Conservation (phyloP, 1,140 invertebrate genomes). For the Glossosoma conforme region DNA sequence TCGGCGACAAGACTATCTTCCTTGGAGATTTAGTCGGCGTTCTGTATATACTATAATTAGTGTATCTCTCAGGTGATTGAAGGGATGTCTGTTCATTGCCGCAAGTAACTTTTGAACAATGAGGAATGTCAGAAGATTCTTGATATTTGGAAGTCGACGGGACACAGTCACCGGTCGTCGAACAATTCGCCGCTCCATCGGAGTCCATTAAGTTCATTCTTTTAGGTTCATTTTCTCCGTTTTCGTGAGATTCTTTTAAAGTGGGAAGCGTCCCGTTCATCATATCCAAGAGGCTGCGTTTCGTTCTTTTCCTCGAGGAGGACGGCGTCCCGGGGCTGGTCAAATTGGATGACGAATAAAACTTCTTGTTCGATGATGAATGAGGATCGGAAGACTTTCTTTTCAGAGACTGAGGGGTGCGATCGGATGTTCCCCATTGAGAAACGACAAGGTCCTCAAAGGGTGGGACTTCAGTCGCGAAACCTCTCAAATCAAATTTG, state of each 20-base stretch:
- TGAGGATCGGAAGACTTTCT: conserved; percentile 28
- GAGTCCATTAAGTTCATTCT: background rate
- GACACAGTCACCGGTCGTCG: background rate
- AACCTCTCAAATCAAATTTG: conserved; percentile 47
- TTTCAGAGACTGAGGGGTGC: conserved; percentile 48
- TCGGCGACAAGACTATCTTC: conserved; percentile 6
- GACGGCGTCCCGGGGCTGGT: conserved; percentile 1
- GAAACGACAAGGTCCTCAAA: conserved; percentile 30
- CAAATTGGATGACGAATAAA: conserved; percentile 3
- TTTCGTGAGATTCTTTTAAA: conserved; percentile 12
- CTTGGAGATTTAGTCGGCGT: conserved; percentile 24
- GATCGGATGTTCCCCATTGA: conserved; percentile 43
- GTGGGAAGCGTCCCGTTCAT: conserved; percentile 13
- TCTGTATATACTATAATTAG: conserved; percentile 11
- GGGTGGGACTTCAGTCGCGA: conserved; percentile 47
- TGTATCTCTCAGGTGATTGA: background rate
- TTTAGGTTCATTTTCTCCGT: conserved; percentile 18
- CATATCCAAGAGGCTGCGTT: conserved; percentile 28
- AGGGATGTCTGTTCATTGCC: background rate
- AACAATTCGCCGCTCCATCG: background rate
- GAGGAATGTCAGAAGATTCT: too few relatives aligned
- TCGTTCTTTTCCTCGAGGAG: conserved; percentile 16
- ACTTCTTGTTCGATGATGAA: conserved; percentile 9
- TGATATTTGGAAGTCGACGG: conserved; percentile 17
- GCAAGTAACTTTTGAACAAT: too few relatives aligned